Percentiles rank a stretch among this genome's conserved stretches.
Evolutionary conservation across 2,888 invertebrate species (phyloP).

Genomic region (Polylopha cassiicola): DNA sequence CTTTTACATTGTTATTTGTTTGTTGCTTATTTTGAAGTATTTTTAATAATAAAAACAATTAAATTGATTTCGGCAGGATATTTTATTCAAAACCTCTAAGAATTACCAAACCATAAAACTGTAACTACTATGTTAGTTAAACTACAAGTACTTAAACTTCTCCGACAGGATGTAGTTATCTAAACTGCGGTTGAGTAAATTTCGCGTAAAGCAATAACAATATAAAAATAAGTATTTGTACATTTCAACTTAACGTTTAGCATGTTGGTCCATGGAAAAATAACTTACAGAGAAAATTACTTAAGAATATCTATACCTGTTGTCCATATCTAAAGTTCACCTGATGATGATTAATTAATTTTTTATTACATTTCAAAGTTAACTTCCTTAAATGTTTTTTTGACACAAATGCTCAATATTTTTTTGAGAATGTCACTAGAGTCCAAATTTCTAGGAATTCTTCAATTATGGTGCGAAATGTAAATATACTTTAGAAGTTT

Average conservation of each 20-base stretch:
- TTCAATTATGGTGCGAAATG: too few relatives aligned
- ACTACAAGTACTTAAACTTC: conserved; percentile 9
- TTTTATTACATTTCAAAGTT: conserved; percentile 1
- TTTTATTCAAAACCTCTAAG: conserved; percentile 63
- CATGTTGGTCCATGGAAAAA: conserved; percentile 24
- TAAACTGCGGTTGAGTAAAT: too few relatives aligned
- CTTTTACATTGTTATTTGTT: conserved; percentile 75
- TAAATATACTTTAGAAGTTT: neutral
- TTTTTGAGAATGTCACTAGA: too few relatives aligned
- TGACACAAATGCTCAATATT: too few relatives aligned
- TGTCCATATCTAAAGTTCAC: neutral
- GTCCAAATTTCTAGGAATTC: too few relatives aligned
- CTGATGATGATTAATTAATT: too few relatives aligned
- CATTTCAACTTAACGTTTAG: conserved; percentile 18
- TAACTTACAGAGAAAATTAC: conserved; percentile 12
- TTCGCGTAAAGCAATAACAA: conserved; percentile 19
- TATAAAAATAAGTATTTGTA: conserved; percentile 23
- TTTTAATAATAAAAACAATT: conserved; percentile 67
- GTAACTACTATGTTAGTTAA: conserved; percentile 21
- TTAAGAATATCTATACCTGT: neutral
- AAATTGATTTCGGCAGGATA: conserved; percentile 57
- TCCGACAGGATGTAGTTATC: too few relatives aligned
- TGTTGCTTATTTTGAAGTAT: conserved; percentile 76
- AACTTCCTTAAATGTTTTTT: too few relatives aligned
- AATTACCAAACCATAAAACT: conserved; percentile 32